These are phyloP conservation scores for Blomia tropicalis DNA, from an alignment of 2,888 invertebrate genomes.

Conservation along the genomic window DNA sequence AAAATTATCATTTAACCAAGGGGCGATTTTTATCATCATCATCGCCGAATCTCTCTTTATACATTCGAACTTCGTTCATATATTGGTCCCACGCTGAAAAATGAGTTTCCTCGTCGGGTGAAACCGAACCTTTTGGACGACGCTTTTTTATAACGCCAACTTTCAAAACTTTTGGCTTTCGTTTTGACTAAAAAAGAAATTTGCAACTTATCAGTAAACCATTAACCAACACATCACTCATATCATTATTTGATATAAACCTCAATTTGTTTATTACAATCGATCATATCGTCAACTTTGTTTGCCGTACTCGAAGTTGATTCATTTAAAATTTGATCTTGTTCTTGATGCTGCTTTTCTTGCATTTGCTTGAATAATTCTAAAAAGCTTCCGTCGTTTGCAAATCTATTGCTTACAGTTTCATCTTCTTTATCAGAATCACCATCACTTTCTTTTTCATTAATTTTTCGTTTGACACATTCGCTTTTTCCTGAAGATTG, in stretches of 20 bases:
- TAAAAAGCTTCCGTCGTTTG: constrained; percentile 75
- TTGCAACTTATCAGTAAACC: not conserved
- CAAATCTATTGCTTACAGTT: constrained; percentile 40
- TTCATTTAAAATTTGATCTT: constrained; percentile 57
- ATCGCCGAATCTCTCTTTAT: constrained; percentile 77
- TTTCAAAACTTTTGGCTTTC: constrained; percentile 19
- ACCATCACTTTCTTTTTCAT: not conserved
- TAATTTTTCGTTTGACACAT: not conserved
- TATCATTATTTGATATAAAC: not conserved
- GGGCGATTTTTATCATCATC: constrained; percentile 73
- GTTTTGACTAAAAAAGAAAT: constrained; percentile 10
- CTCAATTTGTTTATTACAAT: not conserved
- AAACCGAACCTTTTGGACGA: constrained; percentile 12
- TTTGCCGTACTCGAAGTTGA: constrained; percentile 51
- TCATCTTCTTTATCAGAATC: constrained; percentile 11
- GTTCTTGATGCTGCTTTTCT: constrained; percentile 21
- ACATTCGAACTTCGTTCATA: constrained; percentile 80
- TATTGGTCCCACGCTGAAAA: constrained; percentile 65
- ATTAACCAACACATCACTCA: not conserved
- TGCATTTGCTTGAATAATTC: constrained; percentile 84
- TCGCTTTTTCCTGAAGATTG: no score
- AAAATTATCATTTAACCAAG: constrained; percentile 68
- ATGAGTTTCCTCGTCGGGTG: constrained; percentile 45
- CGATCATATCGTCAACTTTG: not conserved
- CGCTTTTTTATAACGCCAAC: constrained; percentile 24